phyloP scores from a whole-genome alignment of 2,113 vertebrate species.

The Shinisaurus crocodilurus region DNA sequence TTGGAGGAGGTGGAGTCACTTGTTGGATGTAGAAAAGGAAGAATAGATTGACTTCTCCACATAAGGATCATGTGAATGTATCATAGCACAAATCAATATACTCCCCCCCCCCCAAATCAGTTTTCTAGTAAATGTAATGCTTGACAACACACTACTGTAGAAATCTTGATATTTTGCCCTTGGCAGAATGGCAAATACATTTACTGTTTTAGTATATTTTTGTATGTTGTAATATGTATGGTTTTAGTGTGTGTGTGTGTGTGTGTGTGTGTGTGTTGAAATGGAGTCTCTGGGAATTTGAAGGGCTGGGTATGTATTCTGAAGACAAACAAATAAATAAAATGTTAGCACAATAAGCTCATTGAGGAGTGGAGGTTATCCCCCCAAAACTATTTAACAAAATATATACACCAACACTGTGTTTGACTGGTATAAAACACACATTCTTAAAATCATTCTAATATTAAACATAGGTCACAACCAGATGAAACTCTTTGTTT shows the following conservation, averaged over 20 bases:
- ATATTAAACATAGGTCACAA: background rate
- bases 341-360: background rate
- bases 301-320: background rate
- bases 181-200: background rate
- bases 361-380: background rate
- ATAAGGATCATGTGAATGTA: background rate
- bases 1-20: background rate
- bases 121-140: background rate
- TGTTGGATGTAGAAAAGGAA: background rate
- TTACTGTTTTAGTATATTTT: too few species aligned
- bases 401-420: background rate
- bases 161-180: background rate
- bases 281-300: background rate
- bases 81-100: background rate
- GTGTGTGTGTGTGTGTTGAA: background rate
- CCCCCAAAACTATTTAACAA: background rate
- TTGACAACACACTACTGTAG: background rate
- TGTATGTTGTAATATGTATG: background rate
- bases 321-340: background rate
- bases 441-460: background rate
- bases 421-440: background rate
- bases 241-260: background rate
- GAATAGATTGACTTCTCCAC: background rate
- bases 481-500: background rate
- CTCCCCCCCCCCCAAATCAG: background rate